phyloP scores from a whole-genome alignment of 1,140 invertebrate species.

The Eumaeus atala region DNA sequence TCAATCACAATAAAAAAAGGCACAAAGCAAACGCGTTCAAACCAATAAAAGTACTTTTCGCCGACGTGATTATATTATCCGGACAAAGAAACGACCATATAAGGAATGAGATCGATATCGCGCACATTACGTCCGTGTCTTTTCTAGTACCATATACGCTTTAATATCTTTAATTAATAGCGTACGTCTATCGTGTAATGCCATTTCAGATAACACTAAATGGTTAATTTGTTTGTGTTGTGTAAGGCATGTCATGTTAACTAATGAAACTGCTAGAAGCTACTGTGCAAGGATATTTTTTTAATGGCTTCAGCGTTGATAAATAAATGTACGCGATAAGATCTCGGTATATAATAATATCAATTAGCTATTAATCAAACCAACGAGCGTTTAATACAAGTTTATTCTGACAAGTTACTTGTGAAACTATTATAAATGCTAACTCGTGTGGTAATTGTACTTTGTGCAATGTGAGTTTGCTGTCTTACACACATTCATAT shows the following conservation, averaged over 20 bases:
- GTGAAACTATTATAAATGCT: too few relatives aligned
- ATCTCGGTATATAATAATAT: not conserved
- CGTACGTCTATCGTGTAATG: slow-evolving; percentile 36
- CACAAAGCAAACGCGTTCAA: too few relatives aligned
- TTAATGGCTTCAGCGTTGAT: not conserved
- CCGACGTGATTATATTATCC: too few relatives aligned
- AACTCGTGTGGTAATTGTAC: too few relatives aligned
- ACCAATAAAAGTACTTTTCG: too few relatives aligned
- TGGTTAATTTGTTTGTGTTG: slow-evolving; percentile 63
- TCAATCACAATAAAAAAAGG: too few relatives aligned
- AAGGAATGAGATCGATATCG: too few relatives aligned
- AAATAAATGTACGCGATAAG: not conserved
- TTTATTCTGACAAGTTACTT: too few relatives aligned
- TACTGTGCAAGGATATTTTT: slow-evolving; percentile 12
- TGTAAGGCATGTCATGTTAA: slow-evolving; percentile 51
- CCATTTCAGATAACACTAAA: slow-evolving; percentile 61
- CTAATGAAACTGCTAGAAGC: slow-evolving; percentile 24
- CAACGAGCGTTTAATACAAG: too few relatives aligned
- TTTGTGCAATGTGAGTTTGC: too few relatives aligned
- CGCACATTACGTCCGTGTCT: not conserved
- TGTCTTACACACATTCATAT: too few relatives aligned
- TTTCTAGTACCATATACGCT: slow-evolving; percentile 9
- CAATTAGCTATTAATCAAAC: slow-evolving; percentile 8
- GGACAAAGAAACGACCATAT: too few relatives aligned
- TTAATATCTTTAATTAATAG: slow-evolving; percentile 38